Conservation (phyloP, 2,113 vertebrate genomes). For the Nymphicus hollandicus region DNA sequence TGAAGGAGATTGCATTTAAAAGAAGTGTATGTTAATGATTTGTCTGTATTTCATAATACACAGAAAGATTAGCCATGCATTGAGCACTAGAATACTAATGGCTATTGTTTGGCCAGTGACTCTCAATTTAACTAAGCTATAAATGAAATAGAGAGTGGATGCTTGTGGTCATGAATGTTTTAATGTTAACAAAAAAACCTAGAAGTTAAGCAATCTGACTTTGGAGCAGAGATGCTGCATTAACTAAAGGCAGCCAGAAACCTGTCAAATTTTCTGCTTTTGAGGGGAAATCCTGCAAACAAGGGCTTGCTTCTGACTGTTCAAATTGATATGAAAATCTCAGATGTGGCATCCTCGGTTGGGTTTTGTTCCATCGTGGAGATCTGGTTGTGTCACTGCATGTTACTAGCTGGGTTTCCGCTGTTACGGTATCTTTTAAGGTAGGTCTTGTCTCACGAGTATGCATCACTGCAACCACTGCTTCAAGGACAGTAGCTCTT, state of each 20-base stretch:
- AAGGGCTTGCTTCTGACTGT: background rate
- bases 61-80: background rate
- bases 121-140: background rate
- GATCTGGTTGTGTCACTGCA: background rate
- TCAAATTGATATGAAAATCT: background rate
- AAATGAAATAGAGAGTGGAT: background rate
- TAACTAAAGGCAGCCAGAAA: background rate
- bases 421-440: background rate
- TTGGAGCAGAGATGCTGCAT: background rate
- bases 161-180: background rate
- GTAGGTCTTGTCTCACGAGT: background rate
- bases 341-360: background rate
- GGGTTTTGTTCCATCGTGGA: background rate
- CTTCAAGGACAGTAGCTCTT: slow-evolving; percentile 30
- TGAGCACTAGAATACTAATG: background rate
- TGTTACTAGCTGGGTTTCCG: background rate
- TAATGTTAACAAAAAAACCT: background rate
- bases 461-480: background rate
- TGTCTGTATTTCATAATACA: background rate
- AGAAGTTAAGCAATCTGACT: background rate
- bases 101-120: background rate
- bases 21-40: background rate
- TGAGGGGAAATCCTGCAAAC: background rate
- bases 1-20: background rate
- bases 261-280: background rate